phyloP scores from a whole-genome alignment of 2,888 invertebrate genomes.

The Diadegma fenestrale region DNA sequence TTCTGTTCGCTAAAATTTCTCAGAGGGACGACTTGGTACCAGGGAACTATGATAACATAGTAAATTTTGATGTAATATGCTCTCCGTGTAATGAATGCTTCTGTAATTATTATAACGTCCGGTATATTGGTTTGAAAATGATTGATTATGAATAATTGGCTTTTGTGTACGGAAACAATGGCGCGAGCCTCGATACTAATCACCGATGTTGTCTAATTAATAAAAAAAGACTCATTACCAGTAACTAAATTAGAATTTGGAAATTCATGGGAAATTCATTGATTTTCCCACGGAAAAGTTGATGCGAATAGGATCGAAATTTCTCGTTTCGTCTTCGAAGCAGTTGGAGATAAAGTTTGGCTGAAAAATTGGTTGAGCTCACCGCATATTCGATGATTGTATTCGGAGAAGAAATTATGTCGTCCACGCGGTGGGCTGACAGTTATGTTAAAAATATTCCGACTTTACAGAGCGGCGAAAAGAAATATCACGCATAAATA shows the following conservation, averaged over 20 bases:
- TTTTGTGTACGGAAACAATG: background rate
- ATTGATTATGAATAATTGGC: conserved; percentile 1
- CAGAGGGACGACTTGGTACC: no score
- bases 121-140: background rate
- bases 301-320: background rate
- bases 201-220: background rate
- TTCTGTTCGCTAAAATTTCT: no score
- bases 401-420: conserved; percentile 45
- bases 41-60: no score
- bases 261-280: background rate
- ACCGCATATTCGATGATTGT: background rate
- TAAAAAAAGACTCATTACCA: background rate
- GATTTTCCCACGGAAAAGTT: background rate
- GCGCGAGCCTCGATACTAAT: background rate
- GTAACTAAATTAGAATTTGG: background rate
- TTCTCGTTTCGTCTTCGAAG: background rate
- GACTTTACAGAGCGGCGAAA: conserved; percentile 24
- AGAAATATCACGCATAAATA: conserved; percentile 45
- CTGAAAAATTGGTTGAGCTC: background rate
- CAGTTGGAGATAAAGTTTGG: background rate
- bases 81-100: background rate
- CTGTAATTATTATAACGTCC: background rate
- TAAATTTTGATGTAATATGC: no score
- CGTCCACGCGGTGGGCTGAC: conserved; percentile 43
- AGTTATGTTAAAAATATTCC: conserved; percentile 60